Base-by-base conservation (phyloP, 2,888 invertebrate genomes). In the Diachrysia chrysitis region DNA sequence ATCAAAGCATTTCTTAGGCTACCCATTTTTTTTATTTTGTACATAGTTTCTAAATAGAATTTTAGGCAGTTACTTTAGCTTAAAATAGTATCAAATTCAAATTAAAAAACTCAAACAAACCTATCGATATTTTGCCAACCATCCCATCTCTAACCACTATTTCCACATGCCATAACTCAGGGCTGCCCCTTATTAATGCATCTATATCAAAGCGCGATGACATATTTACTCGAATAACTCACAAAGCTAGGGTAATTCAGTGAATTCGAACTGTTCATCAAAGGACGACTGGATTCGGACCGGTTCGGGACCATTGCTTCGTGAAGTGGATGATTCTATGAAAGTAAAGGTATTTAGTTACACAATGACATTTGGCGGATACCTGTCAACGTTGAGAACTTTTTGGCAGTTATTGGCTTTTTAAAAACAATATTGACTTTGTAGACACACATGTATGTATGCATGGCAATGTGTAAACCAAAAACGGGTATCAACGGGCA, bases 171-270 rank as follows among this genome's bases (percentile, higher is more conserved):
- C 55, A 69, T 90, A 90, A 88, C 81, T 90, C 89, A 89, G 81
- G 77, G 57, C 80, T 57, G 69, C 76, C 80, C 82, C 86, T 89
- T 87, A 90, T 89, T 90, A 91, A 88, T 87, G 88, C 84, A 82
- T 82, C 82, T 71, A 85, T 88, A 90, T 91, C 90, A 91, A 91
- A 91, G 90, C 73, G 82, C 88, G 92, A 90, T 87, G 91, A 91
- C 91, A 89, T 87, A 90, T 91, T 90, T 89, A 91, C 86, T 82
- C 84, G 84, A 85, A 88, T 90, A 87, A 89, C 84, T 90, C 89
- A 87, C 83, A 76, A 73, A 73, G 76, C 74, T 64, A 75, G 35
- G 54, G 65, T 76, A 71, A 76, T 63, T 76, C 69, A 65, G 60
- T 76, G 53, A 63, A 75, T 51, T 73, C 42, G 7, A 59, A 57